These are phyloP conservation scores for Dynastes maya DNA, from an alignment of 2,888 invertebrate genomes.

Conservation along the genomic window DNA sequence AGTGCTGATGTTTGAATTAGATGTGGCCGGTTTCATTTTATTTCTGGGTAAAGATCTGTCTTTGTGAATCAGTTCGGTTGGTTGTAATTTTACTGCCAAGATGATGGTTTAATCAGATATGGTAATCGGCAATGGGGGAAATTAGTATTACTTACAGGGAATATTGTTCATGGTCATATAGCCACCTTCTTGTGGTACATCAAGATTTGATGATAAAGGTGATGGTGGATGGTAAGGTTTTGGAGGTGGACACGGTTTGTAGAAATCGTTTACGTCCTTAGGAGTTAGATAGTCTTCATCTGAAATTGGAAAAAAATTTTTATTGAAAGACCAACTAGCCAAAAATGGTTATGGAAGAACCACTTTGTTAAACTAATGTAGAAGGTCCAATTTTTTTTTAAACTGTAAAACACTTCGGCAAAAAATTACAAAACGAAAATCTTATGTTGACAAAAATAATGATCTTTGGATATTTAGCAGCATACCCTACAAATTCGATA, in stretches of 20 bases:
- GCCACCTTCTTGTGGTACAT: conserved; percentile 47
- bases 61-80: conserved; percentile 46
- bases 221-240: conserved; percentile 58
- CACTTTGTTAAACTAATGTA: too few relatives aligned
- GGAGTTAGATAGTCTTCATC: conserved; percentile 65
- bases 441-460: too few relatives aligned
- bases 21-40: conserved; percentile 41
- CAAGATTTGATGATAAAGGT: conserved; percentile 35
- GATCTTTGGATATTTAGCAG: too few relatives aligned
- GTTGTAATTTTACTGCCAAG: conserved; percentile 27
- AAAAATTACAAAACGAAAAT: too few relatives aligned
- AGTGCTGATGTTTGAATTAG: conserved; percentile 48
- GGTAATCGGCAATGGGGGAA: background rate
- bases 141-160: conserved; percentile 29
- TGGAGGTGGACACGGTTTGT: conserved; percentile 68
- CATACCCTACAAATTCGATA: too few relatives aligned
- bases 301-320: conserved; percentile 49
- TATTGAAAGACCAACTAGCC: too few relatives aligned
- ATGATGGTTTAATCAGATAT: background rate
- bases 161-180: conserved; percentile 42
- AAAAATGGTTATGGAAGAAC: too few relatives aligned
- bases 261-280: conserved; percentile 63
- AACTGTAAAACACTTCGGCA: too few relatives aligned
- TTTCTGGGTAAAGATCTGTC: conserved; percentile 48
- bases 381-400: too few relatives aligned